Evolutionary conservation across 2,888 invertebrate genomes (phyloP).

Genomic region (Ormyrus rosae): DNA sequence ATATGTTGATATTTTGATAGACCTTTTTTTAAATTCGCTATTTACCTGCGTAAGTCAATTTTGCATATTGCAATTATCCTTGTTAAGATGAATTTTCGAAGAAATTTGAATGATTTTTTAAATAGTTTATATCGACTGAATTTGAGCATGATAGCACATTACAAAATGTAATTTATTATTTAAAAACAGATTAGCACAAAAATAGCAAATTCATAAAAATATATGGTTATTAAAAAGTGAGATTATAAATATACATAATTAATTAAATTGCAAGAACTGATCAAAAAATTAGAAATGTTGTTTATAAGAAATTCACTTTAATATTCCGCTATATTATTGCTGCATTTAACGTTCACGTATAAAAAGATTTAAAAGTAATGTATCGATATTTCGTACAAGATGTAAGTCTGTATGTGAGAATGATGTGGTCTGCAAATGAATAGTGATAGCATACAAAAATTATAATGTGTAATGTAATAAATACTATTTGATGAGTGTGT

Average conservation of each 20-base stretch:
- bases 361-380: conserved; percentile 44
- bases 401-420: conserved; percentile 19
- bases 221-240: conserved; percentile 33
- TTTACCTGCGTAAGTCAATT: not conserved
- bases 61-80: not conserved
- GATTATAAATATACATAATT: conserved; percentile 5
- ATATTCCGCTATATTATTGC: conserved; percentile 54
- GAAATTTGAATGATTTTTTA: not conserved
- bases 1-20: conserved; percentile 15
- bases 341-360: conserved; percentile 55
- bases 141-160: conserved; percentile 19
- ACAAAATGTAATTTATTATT: conserved; percentile 21
- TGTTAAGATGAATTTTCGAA: conserved; percentile 26
- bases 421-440: conserved; percentile 24
- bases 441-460: conserved; percentile 40
- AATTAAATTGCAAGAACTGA: conserved; percentile 30
- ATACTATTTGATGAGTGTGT: conserved; percentile 17
- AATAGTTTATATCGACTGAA: conserved; percentile 13
- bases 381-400: conserved; percentile 49
- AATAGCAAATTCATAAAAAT: conserved; percentile 37
- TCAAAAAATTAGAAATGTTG: conserved; percentile 41
- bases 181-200: conserved; percentile 32
- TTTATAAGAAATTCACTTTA: conserved; percentile 42
- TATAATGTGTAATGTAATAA: conserved; percentile 28
- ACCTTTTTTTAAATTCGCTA: conserved; percentile 8